Base-by-base conservation (phyloP, 2,113 vertebrate genomes). In the Acinonyx jubatus region DNA sequence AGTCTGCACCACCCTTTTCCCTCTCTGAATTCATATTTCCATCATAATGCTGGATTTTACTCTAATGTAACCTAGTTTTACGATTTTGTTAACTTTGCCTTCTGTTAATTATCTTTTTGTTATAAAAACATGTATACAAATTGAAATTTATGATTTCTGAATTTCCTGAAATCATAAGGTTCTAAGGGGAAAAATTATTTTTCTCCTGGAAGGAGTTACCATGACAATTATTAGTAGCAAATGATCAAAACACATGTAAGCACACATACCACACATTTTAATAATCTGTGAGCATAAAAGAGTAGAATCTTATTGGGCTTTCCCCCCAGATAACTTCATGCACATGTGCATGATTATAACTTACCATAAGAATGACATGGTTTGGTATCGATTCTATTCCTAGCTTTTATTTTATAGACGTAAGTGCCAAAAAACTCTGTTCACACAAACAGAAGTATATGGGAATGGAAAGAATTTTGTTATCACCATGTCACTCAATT, bases 121-220 rank as follows among this genome's bases (percentile, higher is more conserved):
- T 95, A 74, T 92, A 89, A 71, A 94, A 89, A 66, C 63, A 74
- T 18, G 38, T 36, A 86, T 23, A 27, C n/a, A 79, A 94, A 93
- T 63, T 7, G 38, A 95, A 96, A 82, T 88, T 84, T 88, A 50
- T 78, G 31, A 81, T 33, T 94, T 96, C 80, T 97, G 95, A 63
- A 93, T 86, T 96, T 97, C 45, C 63, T 93, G 48, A 91, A 93
- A 93, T 96, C 5, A 29, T 82, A 81, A 96, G 27, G 31, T 18
- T 92, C 31, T 74, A 92, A 89, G 55, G 79, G 2, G 80, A 92
- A 96, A 96, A 69, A 80, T 90, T 55, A 31, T 16, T 79, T 91
- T 79, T 86, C 48, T 95, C 78, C 48, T 94, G 36, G 45, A 88
- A 1, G n/a, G n/a, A 86, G n/a, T 68, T 83, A 78, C 55, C 33